phyloP scores from a whole-genome alignment of 2,113 vertebrate species.

The Trachemys scripta region DNA sequence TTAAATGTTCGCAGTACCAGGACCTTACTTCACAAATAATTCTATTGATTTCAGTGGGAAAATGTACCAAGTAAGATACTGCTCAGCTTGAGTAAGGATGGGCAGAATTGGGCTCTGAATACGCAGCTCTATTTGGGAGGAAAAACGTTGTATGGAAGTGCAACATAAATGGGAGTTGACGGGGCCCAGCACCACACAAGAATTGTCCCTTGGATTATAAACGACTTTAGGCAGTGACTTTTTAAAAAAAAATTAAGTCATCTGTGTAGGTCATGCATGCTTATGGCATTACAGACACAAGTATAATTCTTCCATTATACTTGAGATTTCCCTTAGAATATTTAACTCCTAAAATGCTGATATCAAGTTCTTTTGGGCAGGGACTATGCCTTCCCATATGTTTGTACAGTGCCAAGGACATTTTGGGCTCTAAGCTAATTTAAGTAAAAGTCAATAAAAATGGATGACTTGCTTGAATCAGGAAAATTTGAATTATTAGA shows the following conservation, averaged over 20 bases:
- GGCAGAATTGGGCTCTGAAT: background rate
- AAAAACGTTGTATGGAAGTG: background rate
- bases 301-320: background rate
- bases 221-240: fast-evolving
- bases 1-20: background rate
- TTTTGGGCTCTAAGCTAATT: background rate
- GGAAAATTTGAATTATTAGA: background rate
- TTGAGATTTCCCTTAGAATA: background rate
- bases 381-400: fast-evolving
- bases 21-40: background rate
- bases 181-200: fast-evolving
- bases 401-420: background rate
- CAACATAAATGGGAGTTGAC: background rate
- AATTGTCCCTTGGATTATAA: fast-evolving
- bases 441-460: background rate
- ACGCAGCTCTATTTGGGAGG: fast-evolving
- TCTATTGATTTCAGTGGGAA: background rate
- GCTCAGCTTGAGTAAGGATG: background rate
- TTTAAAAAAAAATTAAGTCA: background rate
- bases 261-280: fast-evolving
- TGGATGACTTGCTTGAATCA: background rate
- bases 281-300: background rate
- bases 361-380: background rate
- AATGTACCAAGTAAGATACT: background rate
- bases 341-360: background rate